Evolutionary conservation across 2,113 vertebrate genomes (phyloP).

Genomic region (Nothobranchius kuhntae): DNA sequence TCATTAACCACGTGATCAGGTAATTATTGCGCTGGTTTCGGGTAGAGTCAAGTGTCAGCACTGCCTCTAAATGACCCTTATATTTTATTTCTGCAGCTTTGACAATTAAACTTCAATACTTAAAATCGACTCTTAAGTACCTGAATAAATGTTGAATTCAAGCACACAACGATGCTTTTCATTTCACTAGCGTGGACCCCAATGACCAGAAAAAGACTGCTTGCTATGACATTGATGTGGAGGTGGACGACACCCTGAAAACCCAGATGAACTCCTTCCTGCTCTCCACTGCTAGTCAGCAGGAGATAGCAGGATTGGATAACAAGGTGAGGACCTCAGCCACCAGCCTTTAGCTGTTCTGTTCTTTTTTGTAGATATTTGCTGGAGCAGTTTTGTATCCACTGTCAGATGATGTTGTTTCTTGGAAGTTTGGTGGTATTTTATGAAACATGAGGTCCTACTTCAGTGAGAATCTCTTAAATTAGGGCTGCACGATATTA

Average conservation of each 20-base stretch:
- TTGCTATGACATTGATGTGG: constrained; percentile 99
- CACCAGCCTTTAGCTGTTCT: background rate
- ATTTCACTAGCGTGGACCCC: constrained; percentile 87
- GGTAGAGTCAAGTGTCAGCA: background rate
- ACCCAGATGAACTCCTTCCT: constrained; percentile 99
- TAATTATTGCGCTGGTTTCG: background rate
- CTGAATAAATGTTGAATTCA: background rate
- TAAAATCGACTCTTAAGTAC: background rate
- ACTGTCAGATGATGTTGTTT: constrained; percentile 8
- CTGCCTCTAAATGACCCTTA: too few species aligned
- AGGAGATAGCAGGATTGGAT: constrained; percentile 97
- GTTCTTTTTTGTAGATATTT: constrained; percentile 8
- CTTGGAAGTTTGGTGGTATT: background rate
- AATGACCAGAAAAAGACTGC: constrained; percentile 99
- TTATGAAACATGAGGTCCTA: background rate
- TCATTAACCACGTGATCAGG: constrained; percentile 99
- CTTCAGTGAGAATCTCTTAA: too few species aligned
- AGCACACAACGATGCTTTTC: background rate
- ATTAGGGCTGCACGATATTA: too few species aligned
- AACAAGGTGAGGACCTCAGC: constrained; percentile 85
- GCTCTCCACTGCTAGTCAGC: constrained; percentile 96
- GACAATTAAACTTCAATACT: too few species aligned
- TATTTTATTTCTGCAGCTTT: too few species aligned
- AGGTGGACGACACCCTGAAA: constrained; percentile 98
- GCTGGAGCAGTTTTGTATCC: background rate